Conservation (phyloP, 2,113 vertebrate genomes). For the Sapajus apella region DNA sequence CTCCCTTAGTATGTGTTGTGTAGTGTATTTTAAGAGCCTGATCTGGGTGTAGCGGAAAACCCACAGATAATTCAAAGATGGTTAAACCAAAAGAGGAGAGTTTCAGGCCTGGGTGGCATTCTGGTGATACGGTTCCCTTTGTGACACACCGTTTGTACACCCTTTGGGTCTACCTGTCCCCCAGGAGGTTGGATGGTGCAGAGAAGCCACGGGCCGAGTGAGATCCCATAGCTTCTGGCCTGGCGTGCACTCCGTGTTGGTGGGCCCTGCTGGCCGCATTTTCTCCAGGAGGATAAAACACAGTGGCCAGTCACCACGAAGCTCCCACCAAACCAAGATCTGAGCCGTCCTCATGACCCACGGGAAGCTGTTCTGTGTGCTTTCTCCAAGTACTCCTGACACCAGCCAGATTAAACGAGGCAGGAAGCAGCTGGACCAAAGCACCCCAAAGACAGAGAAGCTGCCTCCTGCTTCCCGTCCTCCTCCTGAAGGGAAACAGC, state of each 20-base stretch:
- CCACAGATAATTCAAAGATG: neutral
- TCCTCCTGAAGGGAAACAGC: neutral
- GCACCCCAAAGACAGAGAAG: neutral
- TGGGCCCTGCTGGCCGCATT: neutral
- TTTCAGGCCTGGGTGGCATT: neutral
- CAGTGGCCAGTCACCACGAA: fast-evolving
- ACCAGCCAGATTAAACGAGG: neutral
- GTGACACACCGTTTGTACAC: fast-evolving
- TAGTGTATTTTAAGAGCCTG: neutral
- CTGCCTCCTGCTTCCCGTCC: neutral
- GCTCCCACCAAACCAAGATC: neutral
- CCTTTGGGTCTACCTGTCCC: neutral
- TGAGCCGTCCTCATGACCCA: no score
- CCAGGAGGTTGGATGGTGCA: neutral
- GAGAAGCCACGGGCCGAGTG: neutral
- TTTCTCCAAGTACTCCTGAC: neutral
- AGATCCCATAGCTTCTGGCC: neutral
- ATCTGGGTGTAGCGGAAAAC: neutral
- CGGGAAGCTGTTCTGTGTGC: neutral
- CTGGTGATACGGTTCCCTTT: neutral
- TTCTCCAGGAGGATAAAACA: neutral
- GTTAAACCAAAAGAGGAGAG: neutral
- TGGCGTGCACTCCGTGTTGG: neutral
- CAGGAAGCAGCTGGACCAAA: neutral
- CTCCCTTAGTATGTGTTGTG: neutral